These are phyloP conservation scores for Dysdera silvatica DNA, from an alignment of 1,140 invertebrate species.

Conservation along the genomic window DNA sequence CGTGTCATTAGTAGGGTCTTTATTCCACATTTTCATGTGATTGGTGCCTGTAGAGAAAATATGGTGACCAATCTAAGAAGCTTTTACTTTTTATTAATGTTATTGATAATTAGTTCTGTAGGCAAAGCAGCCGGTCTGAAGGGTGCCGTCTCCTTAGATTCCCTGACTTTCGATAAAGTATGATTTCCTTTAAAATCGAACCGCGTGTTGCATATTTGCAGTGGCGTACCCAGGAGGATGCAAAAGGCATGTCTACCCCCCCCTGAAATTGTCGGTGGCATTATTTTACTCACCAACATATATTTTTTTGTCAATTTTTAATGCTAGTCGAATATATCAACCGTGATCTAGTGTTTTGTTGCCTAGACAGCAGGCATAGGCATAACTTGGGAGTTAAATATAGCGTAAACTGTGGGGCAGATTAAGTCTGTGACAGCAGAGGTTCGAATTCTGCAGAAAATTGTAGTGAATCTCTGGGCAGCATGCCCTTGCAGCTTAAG, in stretches of 20 bases:
- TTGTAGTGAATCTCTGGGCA: too few relatives aligned
- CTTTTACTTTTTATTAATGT: neutral
- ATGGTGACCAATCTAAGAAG: neutral
- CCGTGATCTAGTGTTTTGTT: neutral
- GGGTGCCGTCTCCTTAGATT: constrained; percentile 38
- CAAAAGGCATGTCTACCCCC: neutral
- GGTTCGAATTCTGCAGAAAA: too few relatives aligned
- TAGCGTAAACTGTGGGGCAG: too few relatives aligned
- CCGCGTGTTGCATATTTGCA: neutral
- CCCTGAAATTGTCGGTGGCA: neutral
- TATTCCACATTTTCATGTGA: neutral
- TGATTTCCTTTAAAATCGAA: neutral
- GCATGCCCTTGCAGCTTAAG: too few relatives aligned
- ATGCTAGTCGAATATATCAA: neutral
- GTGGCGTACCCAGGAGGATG: neutral
- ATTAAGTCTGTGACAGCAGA: too few relatives aligned
- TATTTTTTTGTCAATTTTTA: neutral
- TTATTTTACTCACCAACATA: neutral
- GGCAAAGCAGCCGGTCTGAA: constrained; percentile 19
- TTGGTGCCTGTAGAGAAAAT: neutral
- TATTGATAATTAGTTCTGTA: constrained; percentile 3
- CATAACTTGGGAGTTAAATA: too few relatives aligned
- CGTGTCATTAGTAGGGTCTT: neutral
- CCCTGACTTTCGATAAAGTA: constrained; percentile 44
- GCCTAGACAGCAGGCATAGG: too few relatives aligned